Evolutionary conservation across 1,140 invertebrate species (phyloP).

Genomic region (silkworm (Bombyx mori)): DNA sequence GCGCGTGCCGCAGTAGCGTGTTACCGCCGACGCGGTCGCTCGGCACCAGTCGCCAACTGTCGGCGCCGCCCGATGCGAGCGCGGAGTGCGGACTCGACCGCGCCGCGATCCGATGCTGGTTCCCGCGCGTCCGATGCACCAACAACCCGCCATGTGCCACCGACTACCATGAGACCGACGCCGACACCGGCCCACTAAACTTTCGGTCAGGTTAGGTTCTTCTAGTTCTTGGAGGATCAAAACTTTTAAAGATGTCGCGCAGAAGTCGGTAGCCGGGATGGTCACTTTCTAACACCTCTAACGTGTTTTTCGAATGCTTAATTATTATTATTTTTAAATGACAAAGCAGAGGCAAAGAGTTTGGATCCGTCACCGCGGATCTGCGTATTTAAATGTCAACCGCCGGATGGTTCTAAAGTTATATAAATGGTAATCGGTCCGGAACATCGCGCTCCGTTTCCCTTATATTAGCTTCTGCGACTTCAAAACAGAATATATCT

Average conservation of each 20-base stretch:
- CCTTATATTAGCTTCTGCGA: too few species aligned
- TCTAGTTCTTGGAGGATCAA: too few species aligned
- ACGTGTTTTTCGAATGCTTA: too few species aligned
- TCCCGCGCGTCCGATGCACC: constrained; percentile 15
- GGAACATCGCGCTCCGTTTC: constrained; percentile 11
- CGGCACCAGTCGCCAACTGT: constrained; percentile 26
- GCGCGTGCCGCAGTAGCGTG: constrained; percentile 63
- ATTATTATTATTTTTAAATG: too few species aligned
- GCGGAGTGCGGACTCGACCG: constrained; percentile 25
- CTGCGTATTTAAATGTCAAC: constrained; percentile 11
- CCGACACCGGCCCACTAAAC: constrained; percentile 5
- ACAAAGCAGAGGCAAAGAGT: too few species aligned
- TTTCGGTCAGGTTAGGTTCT: constrained; percentile 12
- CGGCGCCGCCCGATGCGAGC: constrained; percentile 31
- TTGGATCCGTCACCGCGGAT: too few species aligned
- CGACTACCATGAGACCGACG: constrained; percentile 7
- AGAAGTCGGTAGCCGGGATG: not conserved
- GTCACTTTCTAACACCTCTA: not conserved
- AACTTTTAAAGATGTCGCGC: not conserved
- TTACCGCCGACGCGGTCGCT: constrained; percentile 50
- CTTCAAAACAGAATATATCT: too few species aligned
- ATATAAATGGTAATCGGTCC: constrained; percentile 24
- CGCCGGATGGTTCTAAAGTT: constrained; percentile 12
- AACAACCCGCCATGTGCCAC: constrained; percentile 1
- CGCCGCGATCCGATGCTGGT: constrained; percentile 20